Base-by-base conservation (phyloP, 2,797 vertebrate species). In the Centroberyx gerrardi region DNA sequence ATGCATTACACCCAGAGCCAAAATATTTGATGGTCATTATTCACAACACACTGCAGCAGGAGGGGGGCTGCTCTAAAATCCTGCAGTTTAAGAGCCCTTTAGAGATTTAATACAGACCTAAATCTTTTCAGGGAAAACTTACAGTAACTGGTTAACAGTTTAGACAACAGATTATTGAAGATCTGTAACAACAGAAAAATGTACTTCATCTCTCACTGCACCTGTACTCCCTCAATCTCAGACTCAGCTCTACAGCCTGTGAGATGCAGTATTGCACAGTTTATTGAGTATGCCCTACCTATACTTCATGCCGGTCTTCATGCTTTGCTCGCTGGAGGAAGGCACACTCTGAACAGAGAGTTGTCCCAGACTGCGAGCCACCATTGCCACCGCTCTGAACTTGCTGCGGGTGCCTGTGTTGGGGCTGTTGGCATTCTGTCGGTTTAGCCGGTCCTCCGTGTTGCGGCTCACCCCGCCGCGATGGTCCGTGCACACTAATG, bases 241-340 rank as follows among this genome's bases (percentile, higher is more conserved):
- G 18, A 55, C 27, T 18, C 33, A 42, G 5, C 18, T 3, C 18
- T 46, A 15, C 12, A 27, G 56, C 18, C 13, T 17, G 31, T 17
- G 33, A 8, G 14, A 38, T 18, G 18, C 52, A 3, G 12, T 2
- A 15, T 38, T 31, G 17, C 12, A 18, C n/a, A 40, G 56, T 12
- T 40, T 40, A 38, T 22, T 5, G 66, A 53, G 76, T 72, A 61
- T 70, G 54, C 62, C 96, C 54, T 98, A 99, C 98, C 98, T 96
- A 95, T 97, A 97, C 74, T 97, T 98, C 98, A 99, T 99, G 87
- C 98, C 97, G 59, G 97, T 97, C 90, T 92, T 97, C 79, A 94
- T 79, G 93, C 96, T 95, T 86, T 95, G 95, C 54, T 97, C 96
- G 17, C 96, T 94, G 85, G 95, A 90, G 17, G 96, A 93, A 0